A percentile compares a stretch with the other conserved stretches of the same genome.
These are phyloP conservation scores for Cenopis cana DNA, from an alignment of 2,888 invertebrate species.

Conservation along the genomic window DNA sequence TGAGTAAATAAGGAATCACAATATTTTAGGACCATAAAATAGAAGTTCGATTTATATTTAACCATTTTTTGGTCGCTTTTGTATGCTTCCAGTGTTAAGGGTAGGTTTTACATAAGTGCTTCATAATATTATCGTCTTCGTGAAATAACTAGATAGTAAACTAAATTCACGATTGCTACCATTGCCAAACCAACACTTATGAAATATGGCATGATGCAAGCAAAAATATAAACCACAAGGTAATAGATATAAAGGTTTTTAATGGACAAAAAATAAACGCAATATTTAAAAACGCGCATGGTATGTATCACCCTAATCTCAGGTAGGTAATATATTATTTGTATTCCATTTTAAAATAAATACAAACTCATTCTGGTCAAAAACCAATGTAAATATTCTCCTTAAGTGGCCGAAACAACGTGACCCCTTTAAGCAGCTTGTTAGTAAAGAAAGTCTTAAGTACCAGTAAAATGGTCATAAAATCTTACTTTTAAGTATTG, in stretches of 20 bases:
- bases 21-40: not conserved
- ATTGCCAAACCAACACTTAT: too few relatives aligned
- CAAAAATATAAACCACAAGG: too few relatives aligned
- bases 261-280: not conserved
- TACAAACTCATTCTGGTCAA: not conserved
- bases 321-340: not conserved
- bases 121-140: too few relatives aligned
- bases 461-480: conserved; percentile 1
- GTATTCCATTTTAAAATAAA: not conserved
- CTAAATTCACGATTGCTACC: not conserved
- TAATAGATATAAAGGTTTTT: too few relatives aligned
- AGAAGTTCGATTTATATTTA: not conserved
- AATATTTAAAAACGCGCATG: not conserved
- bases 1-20: not conserved
- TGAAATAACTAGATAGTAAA: not conserved
- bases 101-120: conserved; percentile 8
- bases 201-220: too few relatives aligned
- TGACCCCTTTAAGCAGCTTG: conserved; percentile 23
- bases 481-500: not conserved
- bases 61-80: not conserved
- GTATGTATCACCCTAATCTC: not conserved
- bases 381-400: conserved; percentile 2
- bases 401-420: conserved; percentile 36
- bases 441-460: conserved; percentile 15
- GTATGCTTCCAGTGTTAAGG: conserved; percentile 46